A percentile compares a stretch with the other conserved stretches of the same genome.
These are phyloP conservation scores for Heliconius ismenius DNA, from an alignment of 2,888 invertebrate species.

Conservation along the genomic window DNA sequence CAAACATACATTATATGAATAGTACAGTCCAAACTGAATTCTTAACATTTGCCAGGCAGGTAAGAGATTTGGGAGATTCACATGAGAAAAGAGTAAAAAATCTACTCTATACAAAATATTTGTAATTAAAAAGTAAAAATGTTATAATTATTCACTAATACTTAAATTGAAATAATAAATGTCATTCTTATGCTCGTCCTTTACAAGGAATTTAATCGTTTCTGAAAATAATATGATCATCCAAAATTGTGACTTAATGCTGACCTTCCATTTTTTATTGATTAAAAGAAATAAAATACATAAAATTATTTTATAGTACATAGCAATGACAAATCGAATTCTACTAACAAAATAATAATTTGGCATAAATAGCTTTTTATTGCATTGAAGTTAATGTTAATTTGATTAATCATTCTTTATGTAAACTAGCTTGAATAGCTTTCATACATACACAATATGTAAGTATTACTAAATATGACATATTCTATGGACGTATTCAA, in stretches of 20 bases:
- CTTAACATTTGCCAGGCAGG: too few species aligned
- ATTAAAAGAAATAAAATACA: constrained; percentile 6
- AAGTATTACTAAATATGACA: constrained; percentile 17
- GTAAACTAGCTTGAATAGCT: background rate
- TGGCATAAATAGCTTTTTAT: background rate
- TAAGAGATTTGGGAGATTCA: too few species aligned
- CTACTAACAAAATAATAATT: background rate
- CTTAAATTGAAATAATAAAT: background rate
- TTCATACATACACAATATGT: background rate
- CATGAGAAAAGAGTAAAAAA: too few species aligned
- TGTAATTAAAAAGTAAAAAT: too few species aligned
- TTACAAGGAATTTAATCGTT: background rate
- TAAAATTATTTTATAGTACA: background rate
- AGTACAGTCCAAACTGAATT: too few species aligned
- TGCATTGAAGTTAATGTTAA: background rate
- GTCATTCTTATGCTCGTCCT: background rate
- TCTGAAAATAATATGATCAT: background rate
- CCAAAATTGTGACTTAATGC: background rate
- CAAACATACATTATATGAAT: too few species aligned
- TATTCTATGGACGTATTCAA: constrained; percentile 28
- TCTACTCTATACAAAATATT: too few species aligned
- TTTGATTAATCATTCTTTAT: constrained; percentile 4
- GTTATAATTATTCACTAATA: background rate
- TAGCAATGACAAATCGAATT: background rate
- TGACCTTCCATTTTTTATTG: constrained; percentile 18